These are phyloP conservation scores for Hypolimnas misippus DNA, from an alignment of 2,888 invertebrate genomes.

Conservation along the genomic window DNA sequence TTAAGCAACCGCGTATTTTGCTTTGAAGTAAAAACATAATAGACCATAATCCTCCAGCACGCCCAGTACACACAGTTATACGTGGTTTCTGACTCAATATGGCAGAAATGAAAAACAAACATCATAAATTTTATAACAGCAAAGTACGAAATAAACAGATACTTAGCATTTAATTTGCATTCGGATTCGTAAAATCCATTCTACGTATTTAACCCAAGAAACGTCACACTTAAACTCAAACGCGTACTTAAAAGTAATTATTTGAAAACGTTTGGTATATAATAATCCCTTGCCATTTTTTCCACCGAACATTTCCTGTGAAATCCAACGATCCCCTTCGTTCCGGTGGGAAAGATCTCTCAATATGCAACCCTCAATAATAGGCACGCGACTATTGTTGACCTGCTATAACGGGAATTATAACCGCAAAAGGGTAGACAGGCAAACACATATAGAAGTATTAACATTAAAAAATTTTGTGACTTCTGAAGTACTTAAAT, in stretches of 20 bases:
- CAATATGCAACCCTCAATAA: constrained; percentile 30
- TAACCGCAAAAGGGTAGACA: constrained; percentile 20
- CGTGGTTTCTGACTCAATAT: no score
- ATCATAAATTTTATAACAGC: no score
- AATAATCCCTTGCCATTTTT: constrained; percentile 7
- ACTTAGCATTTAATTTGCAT: no score
- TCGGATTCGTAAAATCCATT: no score
- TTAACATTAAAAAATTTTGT: background rate
- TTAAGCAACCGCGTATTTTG: no score
- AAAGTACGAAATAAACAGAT: no score
- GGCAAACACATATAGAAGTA: constrained; percentile 18
- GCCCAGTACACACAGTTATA: no score
- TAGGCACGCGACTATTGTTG: constrained; percentile 37
- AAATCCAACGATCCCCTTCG: constrained; percentile 3
- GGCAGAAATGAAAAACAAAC: no score
- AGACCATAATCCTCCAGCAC: no score
- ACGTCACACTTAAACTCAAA: background rate
- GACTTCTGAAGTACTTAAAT: background rate
- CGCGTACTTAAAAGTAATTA: background rate
- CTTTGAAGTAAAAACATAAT: no score
- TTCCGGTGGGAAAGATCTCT: constrained; percentile 26
- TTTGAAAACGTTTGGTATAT: background rate
- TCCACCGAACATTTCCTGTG: constrained; percentile 8
- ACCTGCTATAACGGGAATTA: constrained; percentile 20
- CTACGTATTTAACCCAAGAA: background rate